Evolutionary conservation across 2,888 invertebrate species (phyloP).

Genomic region (Colletes collaris): DNA sequence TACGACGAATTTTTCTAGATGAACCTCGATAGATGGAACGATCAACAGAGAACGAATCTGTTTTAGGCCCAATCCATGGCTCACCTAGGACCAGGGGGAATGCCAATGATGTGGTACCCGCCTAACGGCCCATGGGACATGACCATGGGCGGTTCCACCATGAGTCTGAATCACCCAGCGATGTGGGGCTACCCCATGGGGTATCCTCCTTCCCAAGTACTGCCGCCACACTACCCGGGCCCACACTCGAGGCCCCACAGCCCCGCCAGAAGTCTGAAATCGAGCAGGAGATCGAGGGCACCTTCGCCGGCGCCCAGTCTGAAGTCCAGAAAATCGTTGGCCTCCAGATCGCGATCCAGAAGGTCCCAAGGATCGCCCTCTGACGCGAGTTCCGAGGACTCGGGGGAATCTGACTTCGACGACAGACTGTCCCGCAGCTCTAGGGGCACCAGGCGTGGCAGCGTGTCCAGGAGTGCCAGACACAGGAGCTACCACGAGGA

Average conservation of each 20-base stretch:
- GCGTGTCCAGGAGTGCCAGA: slow-evolving; percentile 68
- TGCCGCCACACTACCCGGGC: slow-evolving; percentile 84
- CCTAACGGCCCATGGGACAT: slow-evolving; percentile 75
- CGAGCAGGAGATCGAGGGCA: slow-evolving; percentile 83
- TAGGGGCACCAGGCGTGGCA: slow-evolving; percentile 78
- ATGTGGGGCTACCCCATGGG: slow-evolving; percentile 79
- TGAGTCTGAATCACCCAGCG: slow-evolving; percentile 79
- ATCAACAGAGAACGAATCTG: no score
- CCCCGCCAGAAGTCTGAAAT: slow-evolving; percentile 79
- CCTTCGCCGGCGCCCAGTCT: slow-evolving; percentile 88
- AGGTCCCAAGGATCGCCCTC: slow-evolving; percentile 78
- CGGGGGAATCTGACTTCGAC: slow-evolving; percentile 87
- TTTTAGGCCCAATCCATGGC: slow-evolving; percentile 89
- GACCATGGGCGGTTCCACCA: slow-evolving; percentile 76
- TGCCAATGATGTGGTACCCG: slow-evolving; percentile 83
- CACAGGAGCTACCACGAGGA: slow-evolving; percentile 74
- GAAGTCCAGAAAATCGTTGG: slow-evolving; percentile 88
- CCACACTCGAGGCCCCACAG: slow-evolving; percentile 85
- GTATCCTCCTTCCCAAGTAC: slow-evolving; percentile 75
- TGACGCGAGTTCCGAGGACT: slow-evolving; percentile 81
- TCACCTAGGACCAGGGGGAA: slow-evolving; percentile 84
- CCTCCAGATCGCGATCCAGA: slow-evolving; percentile 84
- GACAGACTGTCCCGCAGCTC: slow-evolving; percentile 80
- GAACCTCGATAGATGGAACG: no score
- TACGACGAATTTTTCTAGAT: no score